Evolutionary conservation across 2,888 invertebrate species (phyloP).

Genomic region (Incurvaria masculella): DNA sequence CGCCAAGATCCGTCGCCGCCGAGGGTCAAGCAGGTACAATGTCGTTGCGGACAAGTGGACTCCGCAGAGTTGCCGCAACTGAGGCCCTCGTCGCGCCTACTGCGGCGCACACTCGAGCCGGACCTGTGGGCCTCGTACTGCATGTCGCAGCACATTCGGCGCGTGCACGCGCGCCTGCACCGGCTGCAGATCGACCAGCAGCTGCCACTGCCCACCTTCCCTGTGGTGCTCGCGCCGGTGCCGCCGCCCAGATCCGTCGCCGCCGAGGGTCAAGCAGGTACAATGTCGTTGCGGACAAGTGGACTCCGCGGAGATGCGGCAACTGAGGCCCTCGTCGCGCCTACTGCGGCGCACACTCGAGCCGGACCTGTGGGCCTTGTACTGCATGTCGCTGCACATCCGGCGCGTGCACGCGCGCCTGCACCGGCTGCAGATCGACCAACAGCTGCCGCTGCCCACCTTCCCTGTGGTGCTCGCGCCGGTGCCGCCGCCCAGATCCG

Average conservation of each 20-base stretch:
- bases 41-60: too few relatives aligned
- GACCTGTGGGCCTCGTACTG: constrained; percentile 90
- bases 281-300: too few relatives aligned
- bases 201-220: constrained; percentile 88
- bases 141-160: constrained; percentile 53
- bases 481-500: constrained; percentile 90
- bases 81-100: constrained; percentile 62
- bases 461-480: constrained; percentile 95
- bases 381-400: constrained; percentile 64
- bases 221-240: constrained; percentile 90
- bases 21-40: constrained; percentile 55
- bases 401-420: background rate
- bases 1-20: constrained; percentile 89
- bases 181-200: constrained; percentile 93
- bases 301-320: constrained; percentile 69
- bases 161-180: constrained; percentile 9
- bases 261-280: constrained; percentile 57
- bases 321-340: constrained; percentile 66
- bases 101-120: constrained; percentile 79
- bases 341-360: constrained; percentile 75
- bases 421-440: constrained; percentile 80
- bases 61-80: constrained; percentile 68
- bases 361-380: constrained; percentile 88
- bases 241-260: constrained; percentile 94
- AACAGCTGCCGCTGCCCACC: constrained; percentile 88